Percentiles rank a stretch among this genome's conserved stretches.
These are phyloP conservation scores for Eueremaeus valkanovi DNA, from an alignment of 2,888 invertebrate genomes.

Conservation along the genomic window DNA sequence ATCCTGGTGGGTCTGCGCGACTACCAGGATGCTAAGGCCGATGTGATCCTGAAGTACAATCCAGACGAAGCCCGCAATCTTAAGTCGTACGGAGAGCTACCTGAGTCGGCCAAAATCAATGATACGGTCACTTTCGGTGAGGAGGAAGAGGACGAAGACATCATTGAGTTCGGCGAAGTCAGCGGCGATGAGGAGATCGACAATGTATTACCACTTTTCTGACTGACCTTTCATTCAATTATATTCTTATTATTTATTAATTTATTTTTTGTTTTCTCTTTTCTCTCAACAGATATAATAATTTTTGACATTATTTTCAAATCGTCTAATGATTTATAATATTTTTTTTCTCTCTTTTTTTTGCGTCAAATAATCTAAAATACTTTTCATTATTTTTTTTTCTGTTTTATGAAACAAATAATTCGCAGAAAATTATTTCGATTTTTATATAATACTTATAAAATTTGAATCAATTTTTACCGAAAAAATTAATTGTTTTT, in stretches of 20 bases:
- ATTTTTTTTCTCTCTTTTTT: too few relatives aligned
- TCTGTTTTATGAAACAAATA: too few relatives aligned
- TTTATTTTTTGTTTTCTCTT: not conserved
- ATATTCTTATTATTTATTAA: too few relatives aligned
- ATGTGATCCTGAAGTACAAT: slow-evolving; percentile 97
- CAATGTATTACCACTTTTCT: not conserved
- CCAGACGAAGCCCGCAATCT: slow-evolving; percentile 98
- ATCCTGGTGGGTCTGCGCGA: slow-evolving; percentile 95
- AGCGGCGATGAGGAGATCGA: slow-evolving; percentile 74
- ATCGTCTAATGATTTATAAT: too few relatives aligned
- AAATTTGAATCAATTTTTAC: too few relatives aligned
- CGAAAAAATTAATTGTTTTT: too few relatives aligned
- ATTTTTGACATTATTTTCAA: not conserved
- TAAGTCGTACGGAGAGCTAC: slow-evolving; percentile 98
- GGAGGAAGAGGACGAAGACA: slow-evolving; percentile 92
- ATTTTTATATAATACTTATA: too few relatives aligned
- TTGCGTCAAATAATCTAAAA: too few relatives aligned
- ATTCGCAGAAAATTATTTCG: too few relatives aligned
- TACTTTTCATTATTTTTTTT: too few relatives aligned
- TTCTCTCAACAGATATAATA: not conserved
- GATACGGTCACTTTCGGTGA: slow-evolving; percentile 92
- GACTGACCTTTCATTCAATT: too few relatives aligned
- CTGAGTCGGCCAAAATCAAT: slow-evolving; percentile 95
- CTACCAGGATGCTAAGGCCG: slow-evolving; percentile 96
- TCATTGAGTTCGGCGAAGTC: slow-evolving; percentile 80